Evolutionary conservation across 2,888 invertebrate species (phyloP).

Genomic region (Drosophila suboccidentalis): DNA sequence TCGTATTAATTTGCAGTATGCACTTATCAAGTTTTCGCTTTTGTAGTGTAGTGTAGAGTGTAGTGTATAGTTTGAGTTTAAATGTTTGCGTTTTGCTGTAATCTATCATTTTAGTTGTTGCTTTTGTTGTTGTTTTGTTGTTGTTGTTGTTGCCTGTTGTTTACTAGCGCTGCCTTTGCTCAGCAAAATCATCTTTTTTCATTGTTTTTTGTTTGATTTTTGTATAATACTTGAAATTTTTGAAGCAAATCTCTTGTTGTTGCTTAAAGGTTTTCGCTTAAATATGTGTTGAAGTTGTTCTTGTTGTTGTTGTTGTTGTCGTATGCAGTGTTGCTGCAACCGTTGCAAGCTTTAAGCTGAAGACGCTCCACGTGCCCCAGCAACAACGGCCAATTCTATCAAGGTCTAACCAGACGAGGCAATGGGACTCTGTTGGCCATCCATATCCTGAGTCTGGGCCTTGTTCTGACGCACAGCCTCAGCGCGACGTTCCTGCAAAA

Average conservation of each 20-base stretch:
- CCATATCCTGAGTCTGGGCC: constrained; percentile 86
- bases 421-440: constrained; percentile 87
- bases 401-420: constrained; percentile 89
- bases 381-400: constrained; percentile 33
- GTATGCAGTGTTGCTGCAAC: constrained; percentile 12
- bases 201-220: constrained; percentile 25
- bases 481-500: constrained; percentile 93
- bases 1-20: constrained; percentile 66
- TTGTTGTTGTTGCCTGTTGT: constrained; percentile 24
- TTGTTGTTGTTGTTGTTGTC: constrained; percentile 27
- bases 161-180: constrained; percentile 39
- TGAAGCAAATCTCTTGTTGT: constrained; percentile 56
- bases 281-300: constrained; percentile 50
- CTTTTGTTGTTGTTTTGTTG: constrained; percentile 31
- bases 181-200: constrained; percentile 40
- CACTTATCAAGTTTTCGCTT: constrained; percentile 33
- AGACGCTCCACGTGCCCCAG: constrained; percentile 45
- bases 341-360: constrained; percentile 25
- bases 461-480: constrained; percentile 97
- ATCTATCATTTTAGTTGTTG: constrained; percentile 15
- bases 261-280: constrained; percentile 47
- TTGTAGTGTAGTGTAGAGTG: constrained; percentile 20
- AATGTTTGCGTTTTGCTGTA: constrained; percentile 30
- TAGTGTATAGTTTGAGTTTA: constrained; percentile 39
- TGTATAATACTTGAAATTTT: constrained; percentile 66